Evolutionary conservation across 1,140 invertebrate genomes (phyloP), one percentile per base, ranked within the genome.

Genomic region (Phortica variegata): DNA sequence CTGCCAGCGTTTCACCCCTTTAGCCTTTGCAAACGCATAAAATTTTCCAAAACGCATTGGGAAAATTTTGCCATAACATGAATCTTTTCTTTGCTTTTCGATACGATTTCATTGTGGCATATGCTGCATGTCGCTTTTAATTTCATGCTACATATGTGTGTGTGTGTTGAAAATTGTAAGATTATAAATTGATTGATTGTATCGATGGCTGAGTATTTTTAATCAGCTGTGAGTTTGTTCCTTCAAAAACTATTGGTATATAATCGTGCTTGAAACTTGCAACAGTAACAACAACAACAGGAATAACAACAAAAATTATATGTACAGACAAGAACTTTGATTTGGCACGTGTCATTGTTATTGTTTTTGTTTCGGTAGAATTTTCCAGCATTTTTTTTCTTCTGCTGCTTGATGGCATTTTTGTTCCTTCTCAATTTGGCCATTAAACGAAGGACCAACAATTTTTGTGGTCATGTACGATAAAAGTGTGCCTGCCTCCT

Each of bases 381-480:
- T 37, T 20, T 31, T 19, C 23, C 17, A 21, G 23, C 13, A 12
- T 23, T 13, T 13, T 15, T 46, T 36, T 20, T 5, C 49, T 54
- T 51, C 54, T 54, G 56, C 63, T 69, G 68, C 68, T 66, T 54
- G 58, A 52, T 53, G 39, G 38, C 41, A 40, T 56, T 40, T 16
- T 16, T 49, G 31, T 38, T 56, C 34, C 43, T 34, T 43, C 20
- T 13, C 29, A 29, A 9, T 9, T n/a, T 20, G 20, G 17, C 18
- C 37, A 36, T 42, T 51, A 40, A 34, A 21, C 18, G 10, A 3
- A 38, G 4, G 7, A 10, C 7, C 49, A 63, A 59, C 56, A 66
- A 68, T 63, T 56, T 31, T 37, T 68, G 63, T 68, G 63, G 63
- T 68, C 59, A 62, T 66, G 62, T 65, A 43, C 3, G 16, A 17